Evolutionary conservation across 2,888 invertebrate species (phyloP), one percentile per base, ranked within the genome.

Genomic region (Quadroppia sp.): DNA sequence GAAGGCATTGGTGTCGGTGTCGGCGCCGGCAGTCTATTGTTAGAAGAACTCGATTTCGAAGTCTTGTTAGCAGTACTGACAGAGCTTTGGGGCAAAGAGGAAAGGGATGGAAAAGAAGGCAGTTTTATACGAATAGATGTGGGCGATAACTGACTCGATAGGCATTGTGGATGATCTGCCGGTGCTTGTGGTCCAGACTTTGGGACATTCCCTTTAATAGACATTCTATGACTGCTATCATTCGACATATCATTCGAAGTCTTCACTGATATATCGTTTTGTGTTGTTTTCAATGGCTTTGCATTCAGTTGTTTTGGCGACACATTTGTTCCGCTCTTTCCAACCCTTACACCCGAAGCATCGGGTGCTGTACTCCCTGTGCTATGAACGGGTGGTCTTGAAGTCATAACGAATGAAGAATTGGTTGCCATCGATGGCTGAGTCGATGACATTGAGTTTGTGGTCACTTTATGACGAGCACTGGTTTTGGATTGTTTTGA

Each of bases 51-150:
- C 6, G 32, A 56, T 23, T 36, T 42, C 1, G 42, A 17, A 36
- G 23, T 2, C 67, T 11, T 59, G 4, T 59, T 64, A 15, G 40
- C 9, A 36, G 36, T 36, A 36, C 9, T 28, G 20, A 13, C 15
- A 20, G 71, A 25, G 28, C 20, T 73, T 15, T 20, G 69, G n/a
- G 73, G 69, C 23, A n/a, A n/a, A n/a, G n/a, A n/a, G n/a, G n/a
- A n/a, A n/a, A n/a, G n/a, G n/a, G n/a, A n/a, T n/a, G 69, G 73
- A 28, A 67, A 42, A 11, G 73, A 36, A 13, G 73, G 36, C 32
- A 73, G 40, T 69, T 73, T 73, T 9, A 73, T 73, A 15, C 73
- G 67, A 20, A 73, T 67, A 11, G 73, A 42, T 40, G 73, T 67
- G 7, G 73, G 73, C 17, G 53, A 53, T 36, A 73, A 36, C 25